These are phyloP conservation scores for Pelmatolapia mariae DNA, from an alignment of 2,113 vertebrate genomes.

Conservation along the genomic window DNA sequence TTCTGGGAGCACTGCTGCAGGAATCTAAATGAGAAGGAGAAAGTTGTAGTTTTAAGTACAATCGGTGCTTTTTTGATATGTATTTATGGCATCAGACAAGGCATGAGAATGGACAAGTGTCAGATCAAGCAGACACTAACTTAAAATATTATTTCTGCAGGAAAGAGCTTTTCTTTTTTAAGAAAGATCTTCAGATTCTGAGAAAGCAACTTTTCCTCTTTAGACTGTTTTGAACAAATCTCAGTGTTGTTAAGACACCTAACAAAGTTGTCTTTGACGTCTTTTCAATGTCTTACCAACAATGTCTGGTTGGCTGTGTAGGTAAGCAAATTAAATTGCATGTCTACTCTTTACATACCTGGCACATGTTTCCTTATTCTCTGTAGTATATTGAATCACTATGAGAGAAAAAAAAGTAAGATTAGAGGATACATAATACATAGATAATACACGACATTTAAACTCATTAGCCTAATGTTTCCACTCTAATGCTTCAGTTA, in stretches of 20 bases:
- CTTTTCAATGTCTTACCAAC: background rate
- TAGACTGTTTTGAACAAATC: background rate
- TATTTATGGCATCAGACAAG: background rate
- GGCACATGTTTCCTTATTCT: constrained; percentile 79
- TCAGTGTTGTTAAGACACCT: background rate
- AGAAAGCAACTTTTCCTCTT: background rate
- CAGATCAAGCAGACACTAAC: background rate
- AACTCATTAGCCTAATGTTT: background rate
- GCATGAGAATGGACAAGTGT: background rate
- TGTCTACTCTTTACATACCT: constrained; percentile 28
- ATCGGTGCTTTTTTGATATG: background rate
- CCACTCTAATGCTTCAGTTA: background rate
- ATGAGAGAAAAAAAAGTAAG: background rate
- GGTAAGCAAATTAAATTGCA: background rate
- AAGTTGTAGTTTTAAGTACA: background rate
- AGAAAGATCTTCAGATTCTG: background rate
- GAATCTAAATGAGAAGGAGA: constrained; percentile 36
- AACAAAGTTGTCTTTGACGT: background rate
- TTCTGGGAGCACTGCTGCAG: constrained; percentile 82
- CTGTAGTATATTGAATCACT: constrained; percentile 81
- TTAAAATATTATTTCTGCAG: background rate
- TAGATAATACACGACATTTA: background rate
- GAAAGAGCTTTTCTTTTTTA: background rate
- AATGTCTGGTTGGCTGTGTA: background rate
- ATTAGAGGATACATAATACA: background rate